Percentiles rank a stretch among this genome's conserved stretches.
Conservation (phyloP, 2,113 vertebrate species). For the Cryptoleucopteryx plumbea region DNA sequence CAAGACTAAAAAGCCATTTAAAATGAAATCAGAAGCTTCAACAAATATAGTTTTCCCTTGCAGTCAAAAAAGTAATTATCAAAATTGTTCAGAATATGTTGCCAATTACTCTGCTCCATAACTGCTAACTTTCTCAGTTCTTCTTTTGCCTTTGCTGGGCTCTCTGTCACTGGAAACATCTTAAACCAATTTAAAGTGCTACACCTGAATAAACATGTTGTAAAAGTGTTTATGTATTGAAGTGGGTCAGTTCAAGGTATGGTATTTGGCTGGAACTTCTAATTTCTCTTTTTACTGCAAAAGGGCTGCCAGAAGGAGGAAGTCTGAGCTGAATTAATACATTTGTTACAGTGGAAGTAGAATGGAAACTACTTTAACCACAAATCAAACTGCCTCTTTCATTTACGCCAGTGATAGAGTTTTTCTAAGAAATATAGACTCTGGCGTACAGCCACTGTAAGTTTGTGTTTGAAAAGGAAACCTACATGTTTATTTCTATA, state of each 20-base stretch:
- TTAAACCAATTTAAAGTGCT: slow-evolving; percentile 86
- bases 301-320: slow-evolving; percentile 82
- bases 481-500: slow-evolving; percentile 74
- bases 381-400: slow-evolving; percentile 85
- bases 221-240: slow-evolving; percentile 88
- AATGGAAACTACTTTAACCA: slow-evolving; percentile 82
- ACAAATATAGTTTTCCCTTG: slow-evolving; percentile 66
- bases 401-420: slow-evolving; percentile 80
- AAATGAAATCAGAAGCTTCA: slow-evolving; percentile 71
- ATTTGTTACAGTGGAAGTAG: slow-evolving; percentile 85
- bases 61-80: slow-evolving; percentile 63
- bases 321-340: slow-evolving; percentile 88
- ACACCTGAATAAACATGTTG: slow-evolving; percentile 89
- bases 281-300: slow-evolving; percentile 84
- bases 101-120: slow-evolving; percentile 69
- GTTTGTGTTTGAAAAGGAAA: slow-evolving; percentile 78
- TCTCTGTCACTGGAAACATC: slow-evolving; percentile 83
- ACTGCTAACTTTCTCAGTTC: slow-evolving; percentile 72
- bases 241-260: slow-evolving; percentile 88
- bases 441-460: slow-evolving; percentile 73
- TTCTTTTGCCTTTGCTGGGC: slow-evolving; percentile 59
- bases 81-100: slow-evolving; percentile 70
- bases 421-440: slow-evolving; percentile 82
- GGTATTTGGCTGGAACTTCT: slow-evolving; percentile 84
- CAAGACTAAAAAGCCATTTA: slow-evolving; percentile 67